Evolutionary conservation across 2,888 invertebrate genomes (phyloP).

Genomic region (Notocelia uddmanniana): DNA sequence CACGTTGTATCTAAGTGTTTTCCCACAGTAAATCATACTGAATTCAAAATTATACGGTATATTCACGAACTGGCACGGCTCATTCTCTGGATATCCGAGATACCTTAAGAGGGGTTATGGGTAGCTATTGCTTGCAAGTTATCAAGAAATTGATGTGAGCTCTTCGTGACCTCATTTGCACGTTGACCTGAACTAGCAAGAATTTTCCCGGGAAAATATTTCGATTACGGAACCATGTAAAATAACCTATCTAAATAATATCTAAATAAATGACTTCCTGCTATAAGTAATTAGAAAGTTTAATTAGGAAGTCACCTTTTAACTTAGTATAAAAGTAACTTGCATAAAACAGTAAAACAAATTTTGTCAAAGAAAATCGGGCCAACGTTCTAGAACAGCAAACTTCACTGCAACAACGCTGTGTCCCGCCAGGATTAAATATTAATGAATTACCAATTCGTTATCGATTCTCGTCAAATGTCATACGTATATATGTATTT

Average conservation of each 20-base stretch:
- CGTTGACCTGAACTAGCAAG: conserved; percentile 44
- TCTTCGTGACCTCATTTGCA: conserved; percentile 59
- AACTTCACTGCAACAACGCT: conserved; percentile 18
- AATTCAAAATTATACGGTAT: conserved; percentile 56
- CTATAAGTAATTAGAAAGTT: too few species aligned
- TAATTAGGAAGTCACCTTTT: not conserved
- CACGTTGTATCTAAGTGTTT: conserved; percentile 38
- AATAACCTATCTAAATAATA: not conserved
- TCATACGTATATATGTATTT: not conserved
- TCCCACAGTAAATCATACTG: conserved; percentile 48
- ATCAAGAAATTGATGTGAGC: conserved; percentile 62
- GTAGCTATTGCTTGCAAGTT: conserved; percentile 59
- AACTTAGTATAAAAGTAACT: not conserved
- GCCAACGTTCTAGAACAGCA: conserved; percentile 32
- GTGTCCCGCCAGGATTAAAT: not conserved
- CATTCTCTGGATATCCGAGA: conserved; percentile 54
- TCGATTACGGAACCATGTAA: not conserved
- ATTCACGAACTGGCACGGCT: conserved; percentile 58
- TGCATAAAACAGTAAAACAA: not conserved
- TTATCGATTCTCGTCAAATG: conserved; percentile 22
- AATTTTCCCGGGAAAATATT: not conserved
- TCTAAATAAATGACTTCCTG: too few species aligned
- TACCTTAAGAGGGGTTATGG: conserved; percentile 47
- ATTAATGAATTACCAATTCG: conserved; percentile 29
- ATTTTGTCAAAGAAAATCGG: conserved; percentile 6